A percentile compares a stretch with the other conserved stretches of the same genome.
These are phyloP conservation scores for Cybosia mesomella DNA, from an alignment of 2,888 invertebrate species.

Conservation along the genomic window DNA sequence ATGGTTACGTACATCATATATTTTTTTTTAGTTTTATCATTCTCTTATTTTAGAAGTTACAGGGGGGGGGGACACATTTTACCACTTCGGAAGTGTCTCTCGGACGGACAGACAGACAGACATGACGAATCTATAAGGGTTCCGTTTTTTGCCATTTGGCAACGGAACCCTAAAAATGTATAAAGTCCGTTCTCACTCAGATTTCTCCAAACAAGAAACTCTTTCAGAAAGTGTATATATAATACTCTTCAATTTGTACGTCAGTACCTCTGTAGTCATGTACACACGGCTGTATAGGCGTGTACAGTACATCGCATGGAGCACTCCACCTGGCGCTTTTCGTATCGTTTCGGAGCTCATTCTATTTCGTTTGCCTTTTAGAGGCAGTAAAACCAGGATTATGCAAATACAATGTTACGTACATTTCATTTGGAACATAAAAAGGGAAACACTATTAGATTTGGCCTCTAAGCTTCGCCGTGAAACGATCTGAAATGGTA, in stretches of 20 bases:
- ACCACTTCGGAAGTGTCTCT: no score
- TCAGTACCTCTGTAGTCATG: not conserved
- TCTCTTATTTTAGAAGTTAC: no score
- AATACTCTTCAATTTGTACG: not conserved
- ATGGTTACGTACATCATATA: no score
- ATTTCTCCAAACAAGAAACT: not conserved
- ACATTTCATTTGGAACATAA: not conserved
- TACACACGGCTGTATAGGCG: not conserved
- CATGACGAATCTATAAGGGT: no score
- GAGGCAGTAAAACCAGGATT: not conserved
- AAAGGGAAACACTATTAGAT: slow-evolving; percentile 3
- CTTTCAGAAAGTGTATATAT: not conserved
- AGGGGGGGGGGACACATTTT: no score
- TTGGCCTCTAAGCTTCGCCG: slow-evolving; percentile 4
- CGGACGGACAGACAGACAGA: no score
- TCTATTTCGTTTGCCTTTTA: slow-evolving; percentile 2
- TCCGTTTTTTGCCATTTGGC: no score
- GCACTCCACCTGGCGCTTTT: not conserved
- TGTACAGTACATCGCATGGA: not conserved
- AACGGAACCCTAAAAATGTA: no score
- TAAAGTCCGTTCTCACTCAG: not conserved
- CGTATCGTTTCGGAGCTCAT: not conserved
- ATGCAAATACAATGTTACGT: not conserved
- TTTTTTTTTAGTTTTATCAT: no score
- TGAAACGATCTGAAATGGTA: not conserved